phyloP scores from a whole-genome alignment of 2,113 vertebrate species.

The Sclerurus mexicanus region DNA sequence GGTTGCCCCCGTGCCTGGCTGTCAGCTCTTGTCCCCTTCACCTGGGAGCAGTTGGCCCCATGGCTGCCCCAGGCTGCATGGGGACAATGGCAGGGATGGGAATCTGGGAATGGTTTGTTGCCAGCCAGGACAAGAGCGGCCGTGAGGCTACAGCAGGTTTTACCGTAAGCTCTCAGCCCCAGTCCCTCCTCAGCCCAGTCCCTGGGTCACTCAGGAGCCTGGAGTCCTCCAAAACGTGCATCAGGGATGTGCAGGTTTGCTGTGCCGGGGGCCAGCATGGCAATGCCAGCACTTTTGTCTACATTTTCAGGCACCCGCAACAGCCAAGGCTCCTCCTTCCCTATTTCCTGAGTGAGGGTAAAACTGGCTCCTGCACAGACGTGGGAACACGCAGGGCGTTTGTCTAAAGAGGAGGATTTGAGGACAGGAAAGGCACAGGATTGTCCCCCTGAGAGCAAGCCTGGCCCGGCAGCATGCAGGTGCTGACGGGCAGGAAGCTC shows the following conservation, averaged over 20 bases:
- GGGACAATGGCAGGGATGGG: neutral
- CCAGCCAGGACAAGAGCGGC: neutral
- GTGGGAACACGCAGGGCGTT: neutral
- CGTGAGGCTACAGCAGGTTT: neutral
- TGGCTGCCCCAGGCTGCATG: neutral
- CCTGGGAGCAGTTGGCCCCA: neutral
- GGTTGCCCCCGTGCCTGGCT: neutral
- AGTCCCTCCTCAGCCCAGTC: neutral
- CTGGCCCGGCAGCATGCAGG: neutral
- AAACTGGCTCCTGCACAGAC: neutral
- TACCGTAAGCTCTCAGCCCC: neutral
- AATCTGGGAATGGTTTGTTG: too few species aligned
- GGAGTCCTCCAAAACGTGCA: neutral
- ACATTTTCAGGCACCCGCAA: neutral
- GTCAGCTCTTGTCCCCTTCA: neutral
- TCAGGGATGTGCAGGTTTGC: neutral
- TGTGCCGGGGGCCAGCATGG: neutral
- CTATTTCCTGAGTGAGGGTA: neutral
- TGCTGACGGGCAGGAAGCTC: neutral
- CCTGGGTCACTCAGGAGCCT: neutral
- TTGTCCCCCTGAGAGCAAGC: neutral
- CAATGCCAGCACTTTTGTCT: accelerated
- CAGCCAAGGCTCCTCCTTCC: neutral
- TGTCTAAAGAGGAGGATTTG: neutral
- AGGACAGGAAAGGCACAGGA: neutral